These are phyloP conservation scores for Lissonota sp. DNA, from an alignment of 2,888 invertebrate genomes.

Conservation along the genomic window DNA sequence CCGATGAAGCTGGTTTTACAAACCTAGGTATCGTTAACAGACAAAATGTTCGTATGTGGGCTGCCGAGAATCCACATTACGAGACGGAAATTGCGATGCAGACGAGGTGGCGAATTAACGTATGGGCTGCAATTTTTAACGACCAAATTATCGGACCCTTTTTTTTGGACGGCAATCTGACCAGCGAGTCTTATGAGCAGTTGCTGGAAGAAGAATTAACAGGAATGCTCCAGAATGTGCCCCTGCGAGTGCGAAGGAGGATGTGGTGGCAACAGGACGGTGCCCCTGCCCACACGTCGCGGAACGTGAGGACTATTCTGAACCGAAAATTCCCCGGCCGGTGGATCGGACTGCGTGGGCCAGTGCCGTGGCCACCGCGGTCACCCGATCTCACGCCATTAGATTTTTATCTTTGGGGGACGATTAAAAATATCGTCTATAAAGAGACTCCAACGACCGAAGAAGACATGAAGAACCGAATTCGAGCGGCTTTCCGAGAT, in stretches of 20 bases:
- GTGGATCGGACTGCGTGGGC: conserved; percentile 50
- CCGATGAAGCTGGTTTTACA: too few species aligned
- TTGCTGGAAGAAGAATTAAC: conserved; percentile 29
- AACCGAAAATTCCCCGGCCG: conserved; percentile 19
- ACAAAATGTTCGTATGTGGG: too few species aligned
- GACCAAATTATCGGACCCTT: conserved; percentile 62
- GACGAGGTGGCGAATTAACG: conserved; percentile 53
- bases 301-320: conserved; percentile 16
- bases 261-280: conserved; percentile 34
- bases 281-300: conserved; percentile 21
- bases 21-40: too few species aligned
- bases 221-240: conserved; percentile 21
- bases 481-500: conserved; percentile 1
- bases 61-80: too few species aligned
- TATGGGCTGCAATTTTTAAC: conserved; percentile 54
- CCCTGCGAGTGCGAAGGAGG: conserved; percentile 12
- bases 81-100: conserved; percentile 16
- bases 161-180: conserved; percentile 63
- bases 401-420: conserved; percentile 21
- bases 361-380: conserved; percentile 38
- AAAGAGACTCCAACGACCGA: conserved; percentile 37
- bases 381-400: conserved; percentile 34
- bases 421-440: conserved; percentile 17
- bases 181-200: conserved; percentile 60
- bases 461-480: conserved; percentile 31